Conservation (phyloP, 1,140 invertebrate species). For the Cotesia typhae region DNA sequence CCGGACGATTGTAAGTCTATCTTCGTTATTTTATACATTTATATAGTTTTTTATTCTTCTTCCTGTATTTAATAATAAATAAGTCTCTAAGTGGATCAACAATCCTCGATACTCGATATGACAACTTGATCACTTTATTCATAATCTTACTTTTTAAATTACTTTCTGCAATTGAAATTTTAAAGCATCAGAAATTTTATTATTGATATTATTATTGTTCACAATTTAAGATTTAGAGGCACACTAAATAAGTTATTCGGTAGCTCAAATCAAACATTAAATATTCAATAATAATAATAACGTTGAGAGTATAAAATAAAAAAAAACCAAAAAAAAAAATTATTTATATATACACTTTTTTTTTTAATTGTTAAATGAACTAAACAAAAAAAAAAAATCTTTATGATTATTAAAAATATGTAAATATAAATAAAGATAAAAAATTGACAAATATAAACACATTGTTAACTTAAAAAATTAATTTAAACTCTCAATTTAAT, state of each 20-base stretch:
- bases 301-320: too few relatives aligned
- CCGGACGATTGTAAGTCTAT: slow-evolving; percentile 31
- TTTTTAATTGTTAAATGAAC: too few relatives aligned
- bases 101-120: slow-evolving; percentile 21
- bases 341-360: too few relatives aligned
- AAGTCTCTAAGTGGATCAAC: slow-evolving; percentile 2
- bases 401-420: too few relatives aligned
- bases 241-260: slow-evolving; percentile 1
- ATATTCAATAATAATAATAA: too few relatives aligned
- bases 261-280: neutral
- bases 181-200: neutral
- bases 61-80: slow-evolving; percentile 15
- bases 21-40: slow-evolving; percentile 27
- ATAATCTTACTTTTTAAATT: slow-evolving; percentile 9
- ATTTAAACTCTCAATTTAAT: too few relatives aligned
- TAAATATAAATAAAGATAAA: too few relatives aligned
- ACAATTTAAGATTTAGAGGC: slow-evolving; percentile 7
- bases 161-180: slow-evolving; percentile 30
- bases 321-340: too few relatives aligned
- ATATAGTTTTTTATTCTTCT: neutral
- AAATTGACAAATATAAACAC: too few relatives aligned
- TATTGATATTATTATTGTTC: neutral
- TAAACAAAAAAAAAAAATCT: too few relatives aligned
- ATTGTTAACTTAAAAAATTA: too few relatives aligned
- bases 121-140: slow-evolving; percentile 3